Percentiles rank a stretch among this genome's conserved stretches.
Evolutionary conservation across 2,113 vertebrate species (phyloP).

Genomic region (Progne subis): DNA sequence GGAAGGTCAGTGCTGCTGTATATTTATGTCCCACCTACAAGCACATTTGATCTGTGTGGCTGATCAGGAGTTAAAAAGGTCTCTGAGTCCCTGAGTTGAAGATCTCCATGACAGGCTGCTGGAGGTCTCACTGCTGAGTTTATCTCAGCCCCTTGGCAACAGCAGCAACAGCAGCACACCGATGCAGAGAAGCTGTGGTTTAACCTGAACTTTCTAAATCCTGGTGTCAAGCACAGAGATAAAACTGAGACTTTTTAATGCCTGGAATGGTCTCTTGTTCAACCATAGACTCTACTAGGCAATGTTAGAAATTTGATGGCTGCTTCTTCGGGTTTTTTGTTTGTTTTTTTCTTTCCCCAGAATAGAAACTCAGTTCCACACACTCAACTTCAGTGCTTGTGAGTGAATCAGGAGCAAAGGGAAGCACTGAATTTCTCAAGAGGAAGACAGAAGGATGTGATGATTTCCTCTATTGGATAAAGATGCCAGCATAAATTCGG

Average conservation of each 20-base stretch:
- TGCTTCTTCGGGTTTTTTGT: accelerated
- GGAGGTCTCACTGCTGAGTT: background rate
- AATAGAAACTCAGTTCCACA: background rate
- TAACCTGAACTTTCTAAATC: background rate
- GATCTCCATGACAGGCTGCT: background rate
- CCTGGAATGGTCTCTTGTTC: background rate
- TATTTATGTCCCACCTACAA: background rate
- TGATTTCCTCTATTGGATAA: background rate
- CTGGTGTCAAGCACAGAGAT: background rate
- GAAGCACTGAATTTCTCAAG: background rate
- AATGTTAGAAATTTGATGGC: background rate
- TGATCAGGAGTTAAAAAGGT: background rate
- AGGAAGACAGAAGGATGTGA: background rate
- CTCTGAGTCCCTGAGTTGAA: background rate
- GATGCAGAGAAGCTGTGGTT: background rate
- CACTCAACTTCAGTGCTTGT: background rate
- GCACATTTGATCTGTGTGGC: background rate
- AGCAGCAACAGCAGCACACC: accelerated
- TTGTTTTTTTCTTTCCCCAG: background rate
- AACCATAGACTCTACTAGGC: background rate
- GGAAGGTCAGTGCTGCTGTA: background rate
- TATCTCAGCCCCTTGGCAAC: background rate
- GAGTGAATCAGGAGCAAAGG: background rate
- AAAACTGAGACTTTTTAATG: background rate
- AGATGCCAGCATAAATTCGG: background rate